Conservation (phyloP, 2,797 vertebrate species). For the Falco naumanni region DNA sequence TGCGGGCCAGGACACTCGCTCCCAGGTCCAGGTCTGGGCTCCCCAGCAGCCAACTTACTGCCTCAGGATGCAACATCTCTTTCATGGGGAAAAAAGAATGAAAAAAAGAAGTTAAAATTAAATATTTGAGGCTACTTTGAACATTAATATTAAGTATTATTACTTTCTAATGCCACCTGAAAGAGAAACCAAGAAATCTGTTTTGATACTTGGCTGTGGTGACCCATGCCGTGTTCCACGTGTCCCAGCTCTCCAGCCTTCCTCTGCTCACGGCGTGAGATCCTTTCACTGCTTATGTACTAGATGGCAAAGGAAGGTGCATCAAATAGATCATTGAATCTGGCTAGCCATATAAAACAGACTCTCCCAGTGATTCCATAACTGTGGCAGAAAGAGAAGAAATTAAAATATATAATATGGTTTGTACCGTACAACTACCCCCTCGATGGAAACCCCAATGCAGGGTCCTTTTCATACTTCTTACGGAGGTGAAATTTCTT, state of each 20-base stretch:
- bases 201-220: not conserved
- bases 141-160: not conserved
- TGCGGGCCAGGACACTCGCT: not conserved
- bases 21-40: not conserved
- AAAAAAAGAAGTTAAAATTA: not conserved
- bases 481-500: not conserved
- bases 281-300: accelerated
- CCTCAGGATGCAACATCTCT: too few relatives aligned
- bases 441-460: not conserved
- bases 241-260: not conserved
- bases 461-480: not conserved
- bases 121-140: not conserved
- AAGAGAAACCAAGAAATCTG: not conserved
- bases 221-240: accelerated
- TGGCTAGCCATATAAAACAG: not conserved
- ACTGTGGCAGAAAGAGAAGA: not conserved
- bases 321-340: accelerated
- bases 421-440: too few relatives aligned
- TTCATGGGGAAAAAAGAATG: not conserved
- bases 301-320: not conserved
- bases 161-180: not conserved
- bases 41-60: not conserved
- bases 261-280: not conserved
- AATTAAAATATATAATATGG: not conserved
- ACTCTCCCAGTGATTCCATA: not conserved